Conservation (phyloP, 1,140 invertebrate species). For the Homarus americanus region DNA sequence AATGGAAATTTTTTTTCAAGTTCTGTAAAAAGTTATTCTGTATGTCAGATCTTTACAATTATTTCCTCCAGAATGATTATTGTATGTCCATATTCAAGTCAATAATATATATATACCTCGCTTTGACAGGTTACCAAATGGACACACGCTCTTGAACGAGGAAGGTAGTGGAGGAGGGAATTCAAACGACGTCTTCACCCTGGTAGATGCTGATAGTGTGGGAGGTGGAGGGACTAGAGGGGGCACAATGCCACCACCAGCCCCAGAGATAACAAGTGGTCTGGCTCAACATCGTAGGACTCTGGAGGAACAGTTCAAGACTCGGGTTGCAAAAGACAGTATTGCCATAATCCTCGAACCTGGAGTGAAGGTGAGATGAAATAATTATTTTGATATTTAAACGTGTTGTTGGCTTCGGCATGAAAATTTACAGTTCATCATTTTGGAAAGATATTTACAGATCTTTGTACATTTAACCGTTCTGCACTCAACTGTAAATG, state of each 20-base stretch:
- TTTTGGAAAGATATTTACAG: too few species aligned
- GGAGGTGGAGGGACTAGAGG: slow-evolving; percentile 12
- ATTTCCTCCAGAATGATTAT: too few species aligned
- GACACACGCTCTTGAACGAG: slow-evolving; percentile 44
- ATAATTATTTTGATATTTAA: too few species aligned
- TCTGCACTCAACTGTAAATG: too few species aligned
- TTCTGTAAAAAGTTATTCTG: too few species aligned
- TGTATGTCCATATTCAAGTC: too few species aligned
- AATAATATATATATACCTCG: background rate
- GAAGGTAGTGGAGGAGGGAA: slow-evolving; percentile 17
- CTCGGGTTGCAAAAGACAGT: slow-evolving; percentile 74
- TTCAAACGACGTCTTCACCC: slow-evolving; percentile 50
- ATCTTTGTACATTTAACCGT: too few species aligned
- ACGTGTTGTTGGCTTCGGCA: too few species aligned
- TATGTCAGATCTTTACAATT: too few species aligned
- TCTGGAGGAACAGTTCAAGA: slow-evolving; percentile 71
- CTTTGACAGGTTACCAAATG: slow-evolving; percentile 41
- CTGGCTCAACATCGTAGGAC: slow-evolving; percentile 55
- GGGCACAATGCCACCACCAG: slow-evolving; percentile 41
- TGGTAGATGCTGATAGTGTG: slow-evolving; percentile 54
- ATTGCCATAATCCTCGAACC: slow-evolving; percentile 80
- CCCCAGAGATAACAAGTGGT: slow-evolving; percentile 47
- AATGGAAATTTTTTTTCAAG: too few species aligned
- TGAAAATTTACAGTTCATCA: too few species aligned
- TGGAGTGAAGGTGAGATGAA: slow-evolving; percentile 78